phyloP scores from a whole-genome alignment of 1,140 invertebrate genomes.

The Stenopsyche tienmushanensis region DNA sequence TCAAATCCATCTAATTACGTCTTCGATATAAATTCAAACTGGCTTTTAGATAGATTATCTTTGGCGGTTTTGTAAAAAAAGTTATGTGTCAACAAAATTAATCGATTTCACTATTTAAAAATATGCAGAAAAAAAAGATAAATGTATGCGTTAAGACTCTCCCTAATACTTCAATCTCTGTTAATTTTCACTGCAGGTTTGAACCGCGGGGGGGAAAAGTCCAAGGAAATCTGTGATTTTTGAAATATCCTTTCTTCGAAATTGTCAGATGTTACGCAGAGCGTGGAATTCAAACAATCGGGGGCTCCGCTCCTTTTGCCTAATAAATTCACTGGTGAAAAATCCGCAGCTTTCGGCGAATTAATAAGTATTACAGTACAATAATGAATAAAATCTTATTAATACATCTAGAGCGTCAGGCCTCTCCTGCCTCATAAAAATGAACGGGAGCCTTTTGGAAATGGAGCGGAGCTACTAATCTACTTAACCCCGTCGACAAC shows the following conservation, averaged over 20 bases:
- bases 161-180: too few relatives aligned
- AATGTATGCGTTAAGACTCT: too few relatives aligned
- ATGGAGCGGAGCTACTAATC: slow-evolving; percentile 24
- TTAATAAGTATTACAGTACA: slow-evolving; percentile 32
- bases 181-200: too few relatives aligned
- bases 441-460: slow-evolving; percentile 23
- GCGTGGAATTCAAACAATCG: slow-evolving; percentile 5
- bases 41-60: too few relatives aligned
- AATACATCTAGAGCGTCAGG: slow-evolving; percentile 16
- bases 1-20: too few relatives aligned
- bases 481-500: background rate
- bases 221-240: background rate
- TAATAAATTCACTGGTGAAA: slow-evolving; percentile 15
- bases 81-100: too few relatives aligned
- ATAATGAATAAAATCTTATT: slow-evolving; percentile 34
- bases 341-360: slow-evolving; percentile 6
- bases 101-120: too few relatives aligned
- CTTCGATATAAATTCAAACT: too few relatives aligned
- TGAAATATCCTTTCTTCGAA: background rate
- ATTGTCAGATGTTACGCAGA: slow-evolving; percentile 15
- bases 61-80: too few relatives aligned
- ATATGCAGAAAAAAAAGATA: too few relatives aligned
- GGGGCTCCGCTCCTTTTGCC: slow-evolving; percentile 6
- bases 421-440: slow-evolving; percentile 30
- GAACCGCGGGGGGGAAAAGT: too few relatives aligned